These are phyloP conservation scores for Heterodera schachtii DNA, from an alignment of 1,140 invertebrate species.

Conservation along the genomic window DNA sequence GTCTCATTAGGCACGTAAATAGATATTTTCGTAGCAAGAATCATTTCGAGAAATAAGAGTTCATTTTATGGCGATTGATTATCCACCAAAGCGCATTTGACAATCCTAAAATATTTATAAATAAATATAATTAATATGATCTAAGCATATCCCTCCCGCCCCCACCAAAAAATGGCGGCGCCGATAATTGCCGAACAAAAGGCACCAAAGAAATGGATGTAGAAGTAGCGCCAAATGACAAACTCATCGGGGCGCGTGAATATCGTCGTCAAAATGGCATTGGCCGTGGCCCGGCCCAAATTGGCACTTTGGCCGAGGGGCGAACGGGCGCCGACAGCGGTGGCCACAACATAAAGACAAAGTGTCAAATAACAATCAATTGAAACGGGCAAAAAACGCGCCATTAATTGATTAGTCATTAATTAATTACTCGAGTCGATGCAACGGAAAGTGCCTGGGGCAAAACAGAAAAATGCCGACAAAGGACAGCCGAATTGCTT, in stretches of 20 bases:
- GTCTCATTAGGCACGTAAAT: too few species aligned
- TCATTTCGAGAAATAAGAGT: background rate
- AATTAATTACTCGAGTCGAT: slow-evolving; percentile 32
- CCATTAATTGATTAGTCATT: background rate
- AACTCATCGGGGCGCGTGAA: slow-evolving; percentile 26
- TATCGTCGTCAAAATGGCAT: slow-evolving; percentile 35
- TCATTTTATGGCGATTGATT: background rate
- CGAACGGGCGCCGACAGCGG: slow-evolving; percentile 23
- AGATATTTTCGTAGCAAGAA: too few species aligned
- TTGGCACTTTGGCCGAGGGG: slow-evolving; percentile 42
- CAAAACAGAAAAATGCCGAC: slow-evolving; percentile 1
- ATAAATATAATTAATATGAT: background rate
- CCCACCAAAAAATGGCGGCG: slow-evolving; percentile 31
- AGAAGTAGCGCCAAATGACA: slow-evolving; percentile 35
- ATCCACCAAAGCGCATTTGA: slow-evolving; percentile 5
- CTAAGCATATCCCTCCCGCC: too few species aligned
- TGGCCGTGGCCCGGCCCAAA: slow-evolving; percentile 34
- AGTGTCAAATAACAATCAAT: too few species aligned
- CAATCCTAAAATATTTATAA: slow-evolving; percentile 4
- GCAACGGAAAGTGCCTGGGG: slow-evolving; percentile 17
- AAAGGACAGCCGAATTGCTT: background rate
- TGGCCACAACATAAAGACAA: slow-evolving; percentile 10
- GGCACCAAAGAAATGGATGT: slow-evolving; percentile 32
- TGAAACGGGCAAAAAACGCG: background rate
- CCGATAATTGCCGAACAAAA: slow-evolving; percentile 25